Evolutionary conservation across 2,888 invertebrate genomes (phyloP).

Genomic region (Erannis defoliaria): DNA sequence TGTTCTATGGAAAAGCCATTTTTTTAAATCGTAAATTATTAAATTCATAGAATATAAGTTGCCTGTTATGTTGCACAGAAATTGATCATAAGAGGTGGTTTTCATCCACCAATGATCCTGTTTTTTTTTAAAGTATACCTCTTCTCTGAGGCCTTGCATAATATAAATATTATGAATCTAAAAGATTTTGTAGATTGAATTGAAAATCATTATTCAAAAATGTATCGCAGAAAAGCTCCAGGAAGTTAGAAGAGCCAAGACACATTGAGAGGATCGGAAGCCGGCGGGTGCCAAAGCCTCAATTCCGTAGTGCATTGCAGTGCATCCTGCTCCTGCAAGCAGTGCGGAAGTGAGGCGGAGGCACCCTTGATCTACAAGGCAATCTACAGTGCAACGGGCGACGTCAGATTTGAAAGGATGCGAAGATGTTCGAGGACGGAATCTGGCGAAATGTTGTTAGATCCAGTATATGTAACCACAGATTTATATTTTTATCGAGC

Average conservation of each 20-base stretch:
- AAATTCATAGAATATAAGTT: no score
- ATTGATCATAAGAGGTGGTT: no score
- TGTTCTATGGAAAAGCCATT: no score
- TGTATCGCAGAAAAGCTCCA: background rate
- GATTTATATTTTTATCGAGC: background rate
- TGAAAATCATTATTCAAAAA: no score
- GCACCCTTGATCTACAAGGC: conserved; percentile 66
- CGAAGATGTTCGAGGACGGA: conserved; percentile 18
- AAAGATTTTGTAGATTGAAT: no score
- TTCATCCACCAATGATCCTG: no score
- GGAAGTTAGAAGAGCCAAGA: conserved; percentile 15
- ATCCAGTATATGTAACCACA: background rate
- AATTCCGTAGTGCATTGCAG: conserved; percentile 99
- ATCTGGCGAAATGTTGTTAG: background rate
- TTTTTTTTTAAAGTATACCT: no score
- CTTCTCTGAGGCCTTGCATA: no score
- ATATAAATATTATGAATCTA: no score
- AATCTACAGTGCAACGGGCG: conserved; percentile 39
- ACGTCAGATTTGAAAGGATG: conserved; percentile 32
- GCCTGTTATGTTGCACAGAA: no score
- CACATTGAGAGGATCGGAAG: conserved; percentile 50
- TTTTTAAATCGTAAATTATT: no score
- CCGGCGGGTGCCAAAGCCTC: conserved; percentile 88
- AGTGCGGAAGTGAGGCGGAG: conserved; percentile 96
- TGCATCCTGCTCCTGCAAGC: conserved; percentile 95